These are phyloP conservation scores for Apis florea DNA, from an alignment of 1,140 invertebrate genomes.

Conservation along the genomic window DNA sequence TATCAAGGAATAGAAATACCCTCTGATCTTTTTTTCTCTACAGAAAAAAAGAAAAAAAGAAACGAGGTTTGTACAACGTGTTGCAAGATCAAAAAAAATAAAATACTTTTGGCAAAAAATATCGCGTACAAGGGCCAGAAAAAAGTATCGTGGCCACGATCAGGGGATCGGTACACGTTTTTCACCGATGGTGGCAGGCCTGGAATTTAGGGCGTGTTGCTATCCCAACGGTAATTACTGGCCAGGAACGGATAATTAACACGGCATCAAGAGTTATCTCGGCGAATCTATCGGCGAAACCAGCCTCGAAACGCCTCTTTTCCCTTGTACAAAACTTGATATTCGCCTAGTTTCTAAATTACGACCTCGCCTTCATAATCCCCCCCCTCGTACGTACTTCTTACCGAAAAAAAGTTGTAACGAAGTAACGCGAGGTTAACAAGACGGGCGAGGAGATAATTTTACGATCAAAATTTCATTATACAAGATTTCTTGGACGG, in stretches of 20 bases:
- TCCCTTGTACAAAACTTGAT: conserved; percentile 20
- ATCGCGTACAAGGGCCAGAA: not conserved
- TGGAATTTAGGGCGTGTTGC: conserved; percentile 48
- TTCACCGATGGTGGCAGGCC: conserved; percentile 48
- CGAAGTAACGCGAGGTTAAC: no score
- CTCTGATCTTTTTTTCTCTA: no score
- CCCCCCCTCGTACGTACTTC: no score
- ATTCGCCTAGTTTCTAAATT: conserved; percentile 61
- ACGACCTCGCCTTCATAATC: conserved; percentile 46
- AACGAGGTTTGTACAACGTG: no score
- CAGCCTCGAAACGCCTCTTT: conserved; percentile 27
- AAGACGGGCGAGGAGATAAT: no score
- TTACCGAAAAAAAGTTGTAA: no score
- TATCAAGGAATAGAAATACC: no score
- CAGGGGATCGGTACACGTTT: conserved; percentile 30
- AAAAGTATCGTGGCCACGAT: conserved; percentile 16
- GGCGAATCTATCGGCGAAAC: conserved; percentile 49
- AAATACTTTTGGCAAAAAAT: not conserved
- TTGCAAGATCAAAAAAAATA: no score
- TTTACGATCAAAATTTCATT: no score
- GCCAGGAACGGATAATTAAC: conserved; percentile 60
- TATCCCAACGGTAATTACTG: conserved; percentile 48
- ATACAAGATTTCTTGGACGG: no score
- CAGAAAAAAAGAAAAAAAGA: no score
- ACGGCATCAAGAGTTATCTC: conserved; percentile 65